Evolutionary conservation across 2,797 vertebrate species (phyloP).

Genomic region (Monodelphis domestica): DNA sequence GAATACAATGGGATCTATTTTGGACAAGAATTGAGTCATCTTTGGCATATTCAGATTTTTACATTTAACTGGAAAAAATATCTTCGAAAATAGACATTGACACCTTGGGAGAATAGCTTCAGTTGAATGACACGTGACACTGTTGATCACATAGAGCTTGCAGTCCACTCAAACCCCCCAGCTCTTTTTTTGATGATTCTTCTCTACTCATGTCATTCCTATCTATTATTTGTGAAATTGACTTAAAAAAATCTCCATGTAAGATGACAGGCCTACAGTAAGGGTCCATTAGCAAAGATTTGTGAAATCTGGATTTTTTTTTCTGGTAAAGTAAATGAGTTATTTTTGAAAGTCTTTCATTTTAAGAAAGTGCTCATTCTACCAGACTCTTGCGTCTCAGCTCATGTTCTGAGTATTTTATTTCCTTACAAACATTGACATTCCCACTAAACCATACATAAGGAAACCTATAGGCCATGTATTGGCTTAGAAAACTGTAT

Average conservation of each 20-base stretch:
- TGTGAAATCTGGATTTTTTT: constrained; percentile 18
- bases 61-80: too few species aligned
- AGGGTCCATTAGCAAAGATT: background rate
- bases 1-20: too few species aligned
- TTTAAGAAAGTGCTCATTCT: constrained; percentile 24
- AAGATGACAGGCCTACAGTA: background rate
- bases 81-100: too few species aligned
- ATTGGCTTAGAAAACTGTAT: too few species aligned
- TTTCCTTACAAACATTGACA: background rate
- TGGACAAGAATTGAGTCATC: too few species aligned
- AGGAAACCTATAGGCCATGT: too few species aligned
- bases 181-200: background rate
- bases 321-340: constrained; percentile 38
- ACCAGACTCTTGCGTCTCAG: background rate
- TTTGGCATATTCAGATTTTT: too few species aligned
- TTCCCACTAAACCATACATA: background rate
- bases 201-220: background rate
- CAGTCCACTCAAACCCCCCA: background rate
- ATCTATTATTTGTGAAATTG: background rate
- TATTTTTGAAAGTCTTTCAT: constrained; percentile 39
- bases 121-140: background rate
- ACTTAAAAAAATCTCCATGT: constrained; percentile 36
- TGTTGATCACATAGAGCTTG: background rate
- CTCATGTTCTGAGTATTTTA: background rate
- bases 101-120: background rate